Evolutionary conservation across 2,888 invertebrate genomes (phyloP), one percentile per base, ranked within the genome.

Genomic region (Macrosoma leucophasiata): DNA sequence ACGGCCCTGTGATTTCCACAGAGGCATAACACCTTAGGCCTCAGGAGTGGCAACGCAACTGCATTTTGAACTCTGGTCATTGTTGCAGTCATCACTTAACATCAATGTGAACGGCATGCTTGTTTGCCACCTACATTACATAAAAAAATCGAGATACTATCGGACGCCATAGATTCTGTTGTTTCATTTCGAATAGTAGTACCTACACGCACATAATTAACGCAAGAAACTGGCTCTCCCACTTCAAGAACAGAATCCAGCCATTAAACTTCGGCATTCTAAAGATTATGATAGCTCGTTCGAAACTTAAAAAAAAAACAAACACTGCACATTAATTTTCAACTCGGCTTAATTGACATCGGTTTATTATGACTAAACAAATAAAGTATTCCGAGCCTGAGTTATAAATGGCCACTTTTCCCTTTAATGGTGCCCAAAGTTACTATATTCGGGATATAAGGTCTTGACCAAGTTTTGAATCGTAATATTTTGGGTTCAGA

Each of bases 401-500:
- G 70, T 76, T 73, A 74, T 75, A 72, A 78, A 76, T 65, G 76
- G 59, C 52, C 62, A 68, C 62, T 69, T 71, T 72, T 60, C 65
- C 61, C 61, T 67, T 75, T 76, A 77, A 76, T 76, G 74, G 72
- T 69, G 57, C 48, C 63, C 69, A 59, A 62, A 63, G 73, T 70
- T 69, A 62, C 59, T 65, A 66, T 71, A 69, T 71, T 69, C 64
- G 68, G 69, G 69, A 70, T 63, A 60, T 73, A 73, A 76, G 75
- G 70, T 72, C 73, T 73, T 78, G 77, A 74, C 81, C 79, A 82
- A 82, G 76, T 82, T 82, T 76, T 76, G 77, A 79, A 77, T 82
- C 77, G 78, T 84, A 84, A 84, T 84, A 84, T 82, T 84, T 84
- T 75, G 78, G 77, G 74, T 63, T 82, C 77, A 81, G 85, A 85